These are phyloP conservation scores for Neolamprologus sp. DNA, from an alignment of 2,113 vertebrate genomes.

Conservation along the genomic window DNA sequence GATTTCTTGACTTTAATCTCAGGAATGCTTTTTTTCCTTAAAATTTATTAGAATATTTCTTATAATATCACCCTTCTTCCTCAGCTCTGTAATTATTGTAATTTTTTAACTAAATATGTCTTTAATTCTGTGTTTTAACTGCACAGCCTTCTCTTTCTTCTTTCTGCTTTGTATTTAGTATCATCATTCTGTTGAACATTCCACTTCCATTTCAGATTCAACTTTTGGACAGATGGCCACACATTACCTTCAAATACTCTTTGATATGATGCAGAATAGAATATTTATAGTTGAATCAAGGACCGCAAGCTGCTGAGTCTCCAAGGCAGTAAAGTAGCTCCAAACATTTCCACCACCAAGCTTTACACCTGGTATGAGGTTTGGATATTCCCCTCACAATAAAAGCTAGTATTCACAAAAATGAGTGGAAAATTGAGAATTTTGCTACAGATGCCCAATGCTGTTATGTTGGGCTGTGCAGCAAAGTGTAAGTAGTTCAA, in stretches of 20 bases:
- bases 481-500: not conserved
- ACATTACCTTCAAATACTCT: not conserved
- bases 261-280: not conserved
- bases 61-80: not conserved
- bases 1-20: not conserved
- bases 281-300: not conserved
- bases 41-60: not conserved
- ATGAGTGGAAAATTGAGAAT: not conserved
- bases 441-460: accelerated
- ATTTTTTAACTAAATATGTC: not conserved
- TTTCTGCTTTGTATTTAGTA: not conserved
- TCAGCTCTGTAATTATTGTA: not conserved
- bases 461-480: not conserved
- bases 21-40: not conserved
- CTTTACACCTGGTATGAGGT: not conserved
- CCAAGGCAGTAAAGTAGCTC: not conserved
- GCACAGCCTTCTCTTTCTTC: not conserved
- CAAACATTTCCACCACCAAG: not conserved
- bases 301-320: not conserved
- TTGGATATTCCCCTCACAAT: not conserved
- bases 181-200: not conserved
- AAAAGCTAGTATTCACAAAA: not conserved
- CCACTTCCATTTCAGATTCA: not conserved
- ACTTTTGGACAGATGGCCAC: not conserved
- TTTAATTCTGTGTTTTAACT: not conserved